Percentiles rank a stretch among this genome's conserved stretches.
phyloP scores from a whole-genome alignment of 2,888 invertebrate genomes.

The Heteromyza rotundicornis region DNA sequence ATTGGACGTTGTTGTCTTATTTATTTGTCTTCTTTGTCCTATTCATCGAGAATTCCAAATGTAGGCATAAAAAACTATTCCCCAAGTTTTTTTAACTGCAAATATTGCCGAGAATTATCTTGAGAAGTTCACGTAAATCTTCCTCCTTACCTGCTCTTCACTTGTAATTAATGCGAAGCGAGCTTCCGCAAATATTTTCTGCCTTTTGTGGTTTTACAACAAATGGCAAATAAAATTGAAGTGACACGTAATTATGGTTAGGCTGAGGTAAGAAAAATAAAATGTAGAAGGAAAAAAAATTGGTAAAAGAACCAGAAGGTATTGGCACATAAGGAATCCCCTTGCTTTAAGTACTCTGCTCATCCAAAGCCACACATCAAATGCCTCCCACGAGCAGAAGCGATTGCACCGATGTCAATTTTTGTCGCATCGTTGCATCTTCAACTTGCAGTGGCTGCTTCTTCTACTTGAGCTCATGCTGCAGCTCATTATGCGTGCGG shows the following conservation, averaged over 20 bases:
- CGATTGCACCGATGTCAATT: slow-evolving; percentile 5
- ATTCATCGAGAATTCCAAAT: too few species aligned
- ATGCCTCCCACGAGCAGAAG: slow-evolving; percentile 5
- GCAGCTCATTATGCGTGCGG: slow-evolving; percentile 1
- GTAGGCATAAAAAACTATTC: too few species aligned
- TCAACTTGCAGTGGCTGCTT: background rate
- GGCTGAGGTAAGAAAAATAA: too few species aligned
- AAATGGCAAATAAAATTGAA: background rate
- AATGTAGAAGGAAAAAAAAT: too few species aligned
- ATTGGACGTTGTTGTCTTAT: too few species aligned
- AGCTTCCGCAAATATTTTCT: background rate
- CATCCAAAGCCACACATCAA: background rate
- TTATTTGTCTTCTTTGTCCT: too few species aligned
- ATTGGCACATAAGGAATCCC: background rate
- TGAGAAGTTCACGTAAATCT: too few species aligned
- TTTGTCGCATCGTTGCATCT: background rate
- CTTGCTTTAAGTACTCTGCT: background rate
- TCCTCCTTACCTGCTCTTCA: too few species aligned
- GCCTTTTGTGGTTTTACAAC: background rate
- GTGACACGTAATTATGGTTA: background rate
- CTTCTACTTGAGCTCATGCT: background rate
- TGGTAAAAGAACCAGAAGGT: too few species aligned
- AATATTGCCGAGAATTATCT: too few species aligned
- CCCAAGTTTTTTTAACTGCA: too few species aligned
- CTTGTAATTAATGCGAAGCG: background rate